Conservation (phyloP, 2,797 vertebrate genomes). For the Acipenser oxyrinchus region DNA sequence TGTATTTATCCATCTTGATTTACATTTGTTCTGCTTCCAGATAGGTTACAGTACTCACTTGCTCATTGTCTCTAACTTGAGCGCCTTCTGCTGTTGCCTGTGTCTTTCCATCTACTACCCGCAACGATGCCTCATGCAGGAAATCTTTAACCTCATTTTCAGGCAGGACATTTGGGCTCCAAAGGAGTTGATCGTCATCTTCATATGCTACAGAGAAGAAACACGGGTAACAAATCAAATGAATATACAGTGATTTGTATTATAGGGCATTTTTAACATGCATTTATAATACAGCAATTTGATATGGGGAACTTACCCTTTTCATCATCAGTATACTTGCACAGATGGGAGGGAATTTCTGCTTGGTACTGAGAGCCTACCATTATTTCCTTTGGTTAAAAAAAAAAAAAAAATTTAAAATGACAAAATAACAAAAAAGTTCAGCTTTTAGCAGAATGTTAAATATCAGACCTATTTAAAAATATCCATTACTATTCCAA, state of each 20-base stretch:
- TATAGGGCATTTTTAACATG: constrained; percentile 1
- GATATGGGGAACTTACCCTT: constrained; percentile 54
- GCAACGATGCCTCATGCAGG: constrained; percentile 71
- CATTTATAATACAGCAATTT: not conserved
- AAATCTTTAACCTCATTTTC: constrained; percentile 85
- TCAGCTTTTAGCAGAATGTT: no score
- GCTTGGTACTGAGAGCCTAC: constrained; percentile 89
- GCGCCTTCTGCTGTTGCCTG: constrained; percentile 61
- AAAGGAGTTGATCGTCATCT: constrained; percentile 87
- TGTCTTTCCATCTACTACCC: constrained; percentile 65
- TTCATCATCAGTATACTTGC: constrained; percentile 65
- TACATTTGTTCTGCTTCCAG: no score
- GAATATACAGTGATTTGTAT: not conserved
- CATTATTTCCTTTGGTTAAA: constrained; percentile 85
- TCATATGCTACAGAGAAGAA: constrained; percentile 67
- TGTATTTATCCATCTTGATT: no score
- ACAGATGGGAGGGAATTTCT: constrained; percentile 80
- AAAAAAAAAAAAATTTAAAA: constrained; percentile 14
- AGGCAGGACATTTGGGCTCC: constrained; percentile 76
- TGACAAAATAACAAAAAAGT: constrained; percentile 6
- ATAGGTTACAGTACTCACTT: constrained; percentile 53
- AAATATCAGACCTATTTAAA: no score
- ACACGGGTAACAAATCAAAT: constrained; percentile 7
- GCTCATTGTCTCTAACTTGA: constrained; percentile 81
- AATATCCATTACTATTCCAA: no score